Base-by-base conservation (phyloP, 2,113 vertebrate genomes). In the Melozone crissalis region DNA sequence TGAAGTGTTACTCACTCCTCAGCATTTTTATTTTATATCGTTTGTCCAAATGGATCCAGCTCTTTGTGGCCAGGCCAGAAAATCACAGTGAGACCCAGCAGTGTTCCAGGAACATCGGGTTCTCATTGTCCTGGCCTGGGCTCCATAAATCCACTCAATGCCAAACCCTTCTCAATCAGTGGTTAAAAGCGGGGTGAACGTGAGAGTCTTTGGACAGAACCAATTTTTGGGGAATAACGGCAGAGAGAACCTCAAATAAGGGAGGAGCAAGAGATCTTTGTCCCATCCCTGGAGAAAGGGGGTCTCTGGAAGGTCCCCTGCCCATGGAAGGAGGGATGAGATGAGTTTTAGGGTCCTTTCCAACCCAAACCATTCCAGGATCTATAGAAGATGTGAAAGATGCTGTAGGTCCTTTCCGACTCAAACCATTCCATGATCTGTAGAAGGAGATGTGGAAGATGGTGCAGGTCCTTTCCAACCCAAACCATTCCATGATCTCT, bases 91-190 rank as follows among this genome's bases (percentile, higher is more conserved):
- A 96, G 90, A 69, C 31, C 21, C 68, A 94, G 52, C 10, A n/a
- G 33, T 22, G 77, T 74, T 96, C 74, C 81, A 96, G 72, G 95
- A 96, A 96, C 95, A 35, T 72, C 4, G 27, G 35, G 94, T 94
- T 96, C 94, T 68, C 41, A 11, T 22, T 82, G 22, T 78, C 57
- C 69, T 79, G 68, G 61, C 84, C 13, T 9, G 9, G 87, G 26
- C 55, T 66, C 3, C 2, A 46, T 3, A 84, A 88, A 93, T 11
- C 8, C 65, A 57, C 10, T 13, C 66, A 31, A 3, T 13, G 44
- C 87, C 93, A 92, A 86, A 87, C 33, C 30, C 26, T 75, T 11
- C 85, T 27, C 7, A 84, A 58, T 49, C 68, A 72, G 63, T 39
- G 22, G 24, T 46, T 51, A 37, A 31, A 86, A 88, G 17, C 28